These are phyloP conservation scores for Antennarius striatus DNA, from an alignment of 2,113 vertebrate species.

Conservation along the genomic window DNA sequence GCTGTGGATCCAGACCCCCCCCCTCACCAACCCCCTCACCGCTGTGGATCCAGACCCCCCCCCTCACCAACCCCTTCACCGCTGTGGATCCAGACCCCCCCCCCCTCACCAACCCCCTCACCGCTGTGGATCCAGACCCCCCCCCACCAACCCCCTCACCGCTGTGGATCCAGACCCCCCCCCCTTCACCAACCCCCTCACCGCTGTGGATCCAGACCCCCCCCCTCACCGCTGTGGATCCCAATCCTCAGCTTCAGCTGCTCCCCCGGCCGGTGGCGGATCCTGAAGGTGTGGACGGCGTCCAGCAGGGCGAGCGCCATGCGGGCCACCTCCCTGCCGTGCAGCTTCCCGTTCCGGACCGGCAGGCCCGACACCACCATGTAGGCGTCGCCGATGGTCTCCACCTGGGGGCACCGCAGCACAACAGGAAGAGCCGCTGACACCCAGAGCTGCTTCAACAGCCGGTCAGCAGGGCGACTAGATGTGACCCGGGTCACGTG, in stretches of 20 bases:
- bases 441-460: no score
- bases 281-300: slow-evolving; percentile 88
- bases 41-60: slow-evolving; percentile 90
- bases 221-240: slow-evolving; percentile 85
- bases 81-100: no score
- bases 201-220: no score
- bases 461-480: no score
- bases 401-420: slow-evolving; percentile 80
- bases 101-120: slow-evolving; percentile 75
- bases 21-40: no score
- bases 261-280: slow-evolving; percentile 85
- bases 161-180: slow-evolving; percentile 82
- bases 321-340: slow-evolving; percentile 87
- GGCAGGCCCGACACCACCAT: slow-evolving; percentile 96
- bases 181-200: slow-evolving; percentile 75
- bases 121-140: no score
- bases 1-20: no score
- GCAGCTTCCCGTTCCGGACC: slow-evolving; percentile 87
- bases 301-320: slow-evolving; percentile 92
- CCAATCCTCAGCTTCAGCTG: slow-evolving; percentile 89
- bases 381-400: slow-evolving; percentile 96
- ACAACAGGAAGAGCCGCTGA: no score
- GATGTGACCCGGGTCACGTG: no score
- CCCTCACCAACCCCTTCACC: no score
- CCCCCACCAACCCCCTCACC: no score